These are phyloP conservation scores for Acanthurus leucopareius DNA, from an alignment of 2,797 vertebrate genomes.

Conservation along the genomic window DNA sequence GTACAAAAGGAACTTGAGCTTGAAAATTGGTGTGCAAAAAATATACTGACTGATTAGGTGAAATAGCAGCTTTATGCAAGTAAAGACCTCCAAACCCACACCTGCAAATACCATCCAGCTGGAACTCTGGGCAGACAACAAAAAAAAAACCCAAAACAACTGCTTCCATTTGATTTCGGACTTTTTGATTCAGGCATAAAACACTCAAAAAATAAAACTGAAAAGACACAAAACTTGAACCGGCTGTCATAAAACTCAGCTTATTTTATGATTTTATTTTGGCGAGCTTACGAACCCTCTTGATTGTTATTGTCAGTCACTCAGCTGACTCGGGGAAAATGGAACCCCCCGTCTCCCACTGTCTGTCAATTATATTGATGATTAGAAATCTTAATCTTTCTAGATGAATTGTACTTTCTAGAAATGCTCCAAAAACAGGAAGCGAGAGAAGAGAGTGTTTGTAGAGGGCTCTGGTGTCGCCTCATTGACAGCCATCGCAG, in stretches of 20 bases:
- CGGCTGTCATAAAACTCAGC: conserved; percentile 43
- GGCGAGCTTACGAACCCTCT: conserved; percentile 52
- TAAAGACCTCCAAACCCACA: conserved; percentile 10
- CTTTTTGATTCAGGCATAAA: conserved; percentile 61
- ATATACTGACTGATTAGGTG: not conserved
- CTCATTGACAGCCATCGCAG: conserved; percentile 47
- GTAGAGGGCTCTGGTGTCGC: conserved; percentile 50
- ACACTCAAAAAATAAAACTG: not conserved
- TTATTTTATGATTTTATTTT: conserved; percentile 51
- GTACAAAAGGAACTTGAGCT: rapidly evolving
- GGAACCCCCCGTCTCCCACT: conserved; percentile 51
- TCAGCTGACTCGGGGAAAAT: conserved; percentile 43
- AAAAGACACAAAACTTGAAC: conserved; percentile 41
- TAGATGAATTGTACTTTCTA: conserved; percentile 22
- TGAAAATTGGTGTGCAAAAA: not conserved
- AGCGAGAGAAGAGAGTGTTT: conserved; percentile 51
- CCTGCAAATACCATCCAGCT: not conserved
- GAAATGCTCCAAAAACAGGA: conserved; percentile 39
- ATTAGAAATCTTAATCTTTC: conserved; percentile 23
- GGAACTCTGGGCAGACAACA: not conserved
- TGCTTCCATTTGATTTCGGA: conserved; percentile 54
- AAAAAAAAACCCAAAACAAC: not conserved
- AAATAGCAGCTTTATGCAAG: not conserved
- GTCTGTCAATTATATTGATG: conserved; percentile 13
- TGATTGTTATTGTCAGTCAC: conserved; percentile 62